These are phyloP conservation scores for Axis porcinus DNA, from an alignment of 2,113 vertebrate genomes.

Conservation along the genomic window DNA sequence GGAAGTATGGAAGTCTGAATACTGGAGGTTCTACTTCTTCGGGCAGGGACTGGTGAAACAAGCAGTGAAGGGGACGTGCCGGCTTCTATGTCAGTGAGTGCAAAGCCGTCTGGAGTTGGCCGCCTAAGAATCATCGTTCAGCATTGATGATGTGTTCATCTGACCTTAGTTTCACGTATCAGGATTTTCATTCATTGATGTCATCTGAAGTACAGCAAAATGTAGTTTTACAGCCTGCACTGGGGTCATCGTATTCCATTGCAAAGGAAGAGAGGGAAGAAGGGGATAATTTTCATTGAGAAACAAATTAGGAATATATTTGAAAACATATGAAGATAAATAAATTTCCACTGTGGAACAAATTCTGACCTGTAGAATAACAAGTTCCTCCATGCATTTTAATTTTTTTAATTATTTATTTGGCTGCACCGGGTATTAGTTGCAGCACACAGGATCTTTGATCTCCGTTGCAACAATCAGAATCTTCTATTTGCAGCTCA, in stretches of 20 bases:
- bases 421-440: not conserved
- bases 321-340: not conserved
- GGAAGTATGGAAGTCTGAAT: not conserved
- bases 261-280: not conserved
- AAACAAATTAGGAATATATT: not conserved
- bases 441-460: not conserved
- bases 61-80: no score
- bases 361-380: not conserved
- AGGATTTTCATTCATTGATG: not conserved
- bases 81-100: not conserved
- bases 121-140: not conserved
- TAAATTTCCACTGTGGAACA: not conserved
- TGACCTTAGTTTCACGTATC: not conserved
- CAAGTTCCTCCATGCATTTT: not conserved
- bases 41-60: not conserved
- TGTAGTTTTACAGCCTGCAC: not conserved
- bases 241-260: not conserved
- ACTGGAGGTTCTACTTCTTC: not conserved
- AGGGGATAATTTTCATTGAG: not conserved
- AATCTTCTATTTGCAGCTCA: not conserved
- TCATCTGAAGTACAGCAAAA: slow-evolving; percentile 1
- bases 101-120: not conserved
- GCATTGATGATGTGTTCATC: not conserved
- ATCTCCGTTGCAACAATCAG: not conserved
- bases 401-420: not conserved